Base-by-base conservation (phyloP, 2,888 invertebrate species). In the Rosalia funebris region DNA sequence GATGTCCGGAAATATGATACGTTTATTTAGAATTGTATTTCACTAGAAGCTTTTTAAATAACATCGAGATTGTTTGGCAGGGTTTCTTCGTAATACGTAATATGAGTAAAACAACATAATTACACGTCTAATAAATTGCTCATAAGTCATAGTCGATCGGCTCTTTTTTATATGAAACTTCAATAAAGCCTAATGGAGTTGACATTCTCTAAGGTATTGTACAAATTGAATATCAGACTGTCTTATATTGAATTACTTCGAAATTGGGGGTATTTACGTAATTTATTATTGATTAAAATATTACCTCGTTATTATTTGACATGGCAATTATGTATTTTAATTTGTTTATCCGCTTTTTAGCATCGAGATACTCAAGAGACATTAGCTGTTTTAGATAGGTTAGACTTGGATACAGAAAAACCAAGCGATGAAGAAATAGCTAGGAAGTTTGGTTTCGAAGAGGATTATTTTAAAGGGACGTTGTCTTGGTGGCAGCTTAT, bases 281-380 rank as follows among this genome's bases (percentile, higher is more conserved):
- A n/a, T n/a, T n/a, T n/a, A n/a, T n/a, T n/a, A n/a, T n/a, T n/a
- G n/a, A n/a, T n/a, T n/a, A n/a, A n/a, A n/a, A n/a, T n/a, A n/a
- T n/a, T n/a, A n/a, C n/a, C n/a, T n/a, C n/a, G n/a, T n/a, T n/a
- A n/a, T n/a, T n/a, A n/a, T n/a, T n/a, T n/a, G n/a, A n/a, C n/a
- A n/a, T n/a, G n/a, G n/a, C n/a, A n/a, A n/a, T n/a, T n/a, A n/a
- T n/a, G n/a, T n/a, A 25, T 25, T 25, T 7, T 34, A 34, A 34
- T 25, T 2, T 34, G 34, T 34, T 34, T 2, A n/a, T 34, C 5
- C 11, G 34, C 46, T 48, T 78, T 82, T 16, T 83, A 95, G 93
- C 95, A 96, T 87, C 90, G 97, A 76, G 98, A 99, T 85, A 99
- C 99, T 62, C 98, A 99, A 84, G 98, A 98, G 84, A 99, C 98